A percentile compares a stretch with the other conserved stretches of the same genome.
These are phyloP conservation scores for Drosophila parthenogenetica DNA, from an alignment of 2,888 invertebrate genomes.

Conservation along the genomic window DNA sequence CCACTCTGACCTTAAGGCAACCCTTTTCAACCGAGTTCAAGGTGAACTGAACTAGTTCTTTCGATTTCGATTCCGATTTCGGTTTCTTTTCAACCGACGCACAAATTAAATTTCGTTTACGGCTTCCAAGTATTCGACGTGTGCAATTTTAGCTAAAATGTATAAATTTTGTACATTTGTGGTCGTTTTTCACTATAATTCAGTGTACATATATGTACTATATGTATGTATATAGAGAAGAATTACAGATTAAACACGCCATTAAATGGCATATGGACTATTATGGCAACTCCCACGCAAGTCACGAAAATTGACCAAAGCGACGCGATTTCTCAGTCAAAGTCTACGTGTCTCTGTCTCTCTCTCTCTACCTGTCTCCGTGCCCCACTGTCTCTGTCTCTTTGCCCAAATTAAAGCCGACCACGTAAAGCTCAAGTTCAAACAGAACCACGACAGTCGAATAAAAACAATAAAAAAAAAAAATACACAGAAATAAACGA, in stretches of 20 bases:
- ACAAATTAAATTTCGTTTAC: slow-evolving; percentile 59
- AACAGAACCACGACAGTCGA: slow-evolving; percentile 35
- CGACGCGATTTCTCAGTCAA: slow-evolving; percentile 60
- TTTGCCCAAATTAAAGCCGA: slow-evolving; percentile 56
- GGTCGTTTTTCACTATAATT: slow-evolving; percentile 1
- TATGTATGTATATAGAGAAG: slow-evolving; percentile 25
- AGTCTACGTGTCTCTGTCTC: slow-evolving; percentile 31
- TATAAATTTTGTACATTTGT: slow-evolving; percentile 22
- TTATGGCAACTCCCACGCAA: slow-evolving; percentile 73
- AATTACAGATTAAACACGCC: slow-evolving; percentile 72
- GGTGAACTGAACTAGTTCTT: slow-evolving; percentile 16
- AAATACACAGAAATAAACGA: slow-evolving; percentile 14
- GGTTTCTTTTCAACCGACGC: slow-evolving; percentile 30
- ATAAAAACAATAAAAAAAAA: slow-evolving; percentile 19
- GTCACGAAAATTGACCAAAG: slow-evolving; percentile 66
- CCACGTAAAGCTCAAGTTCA: slow-evolving; percentile 77
- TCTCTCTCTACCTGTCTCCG: slow-evolving; percentile 16
- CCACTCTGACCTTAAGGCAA: not conserved
- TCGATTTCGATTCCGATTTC: no score
- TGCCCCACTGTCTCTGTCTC: not conserved
- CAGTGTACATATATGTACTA: slow-evolving; percentile 18
- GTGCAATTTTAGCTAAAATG: slow-evolving; percentile 65
- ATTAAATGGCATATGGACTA: slow-evolving; percentile 71
- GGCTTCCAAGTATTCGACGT: slow-evolving; percentile 56
- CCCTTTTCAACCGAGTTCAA: slow-evolving; percentile 33